Conservation (phyloP, 2,888 invertebrate genomes). For the Phaonia tiefii region DNA sequence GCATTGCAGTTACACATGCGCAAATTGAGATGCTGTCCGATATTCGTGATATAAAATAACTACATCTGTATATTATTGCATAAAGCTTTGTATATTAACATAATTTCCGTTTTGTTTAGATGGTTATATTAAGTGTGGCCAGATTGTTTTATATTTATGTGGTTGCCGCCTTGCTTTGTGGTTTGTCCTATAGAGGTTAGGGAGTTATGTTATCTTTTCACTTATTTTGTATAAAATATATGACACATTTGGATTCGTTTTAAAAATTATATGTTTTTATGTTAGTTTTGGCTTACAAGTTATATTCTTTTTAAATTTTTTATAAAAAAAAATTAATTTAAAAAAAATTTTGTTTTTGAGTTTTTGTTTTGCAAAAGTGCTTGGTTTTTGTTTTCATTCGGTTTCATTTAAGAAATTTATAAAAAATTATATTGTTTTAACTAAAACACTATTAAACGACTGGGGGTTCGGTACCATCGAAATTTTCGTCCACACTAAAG, state of each 20-base stretch:
- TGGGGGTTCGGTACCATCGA: slow-evolving; percentile 80
- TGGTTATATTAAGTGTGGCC: slow-evolving; percentile 48
- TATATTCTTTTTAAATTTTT: slow-evolving; percentile 62
- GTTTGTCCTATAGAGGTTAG: slow-evolving; percentile 25
- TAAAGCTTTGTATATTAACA: too few species aligned
- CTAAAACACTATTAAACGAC: slow-evolving; percentile 76
- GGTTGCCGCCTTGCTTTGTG: background rate
- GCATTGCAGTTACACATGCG: too few species aligned
- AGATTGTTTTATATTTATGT: slow-evolving; percentile 30
- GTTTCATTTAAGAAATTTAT: slow-evolving; percentile 57
- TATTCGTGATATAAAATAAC: too few species aligned
- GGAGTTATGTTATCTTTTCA: slow-evolving; percentile 46
- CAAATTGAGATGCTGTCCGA: slow-evolving; percentile 14
- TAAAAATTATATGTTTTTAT: slow-evolving; percentile 49
- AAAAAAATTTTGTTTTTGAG: slow-evolving; percentile 29
- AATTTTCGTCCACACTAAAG: slow-evolving; percentile 74
- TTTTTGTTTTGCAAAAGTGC: slow-evolving; percentile 47
- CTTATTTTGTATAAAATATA: slow-evolving; percentile 65
- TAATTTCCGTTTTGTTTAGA: slow-evolving; percentile 16
- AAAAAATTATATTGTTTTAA: slow-evolving; percentile 53
- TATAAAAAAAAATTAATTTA: slow-evolving; percentile 60
- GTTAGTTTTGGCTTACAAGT: slow-evolving; percentile 67
- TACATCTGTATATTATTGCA: too few species aligned
- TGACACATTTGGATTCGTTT: slow-evolving; percentile 63
- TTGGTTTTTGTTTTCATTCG: slow-evolving; percentile 35